Evolutionary conservation across 2,888 invertebrate genomes (phyloP), one percentile per base, ranked within the genome.

Genomic region (Crioceris asparagi): DNA sequence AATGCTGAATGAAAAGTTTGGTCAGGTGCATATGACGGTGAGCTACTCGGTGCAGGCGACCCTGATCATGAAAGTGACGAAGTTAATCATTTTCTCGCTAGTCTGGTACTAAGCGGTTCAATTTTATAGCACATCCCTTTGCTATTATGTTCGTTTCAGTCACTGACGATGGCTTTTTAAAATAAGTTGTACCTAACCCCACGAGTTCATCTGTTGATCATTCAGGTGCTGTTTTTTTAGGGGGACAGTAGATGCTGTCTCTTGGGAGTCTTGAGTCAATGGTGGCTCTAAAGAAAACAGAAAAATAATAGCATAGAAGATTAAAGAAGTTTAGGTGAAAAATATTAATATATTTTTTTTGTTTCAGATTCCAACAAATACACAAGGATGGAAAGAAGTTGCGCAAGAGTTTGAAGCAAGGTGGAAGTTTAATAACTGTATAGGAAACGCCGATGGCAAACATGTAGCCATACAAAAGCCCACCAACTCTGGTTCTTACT

Each of bases 361-460:
- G 8, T 36, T 36, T 15, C 8, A 31, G 37, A 12, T 32, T 17
- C 38, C 31, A 10, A 34, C 19, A 12, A 36, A 6, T 10, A 14
- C 10, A 12, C 32, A 40, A 3, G 36, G 31, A 26, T 40, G 40
- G 36, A 17, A 18, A 19, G 2, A 27, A 10, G 12, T 36, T n/a
- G 32, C 36, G 2, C 16, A 34, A 7, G 34, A 38, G 2, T 41
- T 41, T 29, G 26, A 31, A 27, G 29, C 26, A 16, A 18, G 16
- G 10, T 41, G 41, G 38, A 35, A 41, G 11, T 57, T 58, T 41
- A 57, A 55, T 10, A 49, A 56, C 39, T 51, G 49, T 34, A 14
- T 54, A n/a, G 56, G 52, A 17, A 50, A 56, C 4, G 46, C 55
- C 14, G 57, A 57, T 38, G 59, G 58, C 10, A 60, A 61, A 41